phyloP scores from a whole-genome alignment of 2,888 invertebrate species.

The Tetramorium bicarinatum region DNA sequence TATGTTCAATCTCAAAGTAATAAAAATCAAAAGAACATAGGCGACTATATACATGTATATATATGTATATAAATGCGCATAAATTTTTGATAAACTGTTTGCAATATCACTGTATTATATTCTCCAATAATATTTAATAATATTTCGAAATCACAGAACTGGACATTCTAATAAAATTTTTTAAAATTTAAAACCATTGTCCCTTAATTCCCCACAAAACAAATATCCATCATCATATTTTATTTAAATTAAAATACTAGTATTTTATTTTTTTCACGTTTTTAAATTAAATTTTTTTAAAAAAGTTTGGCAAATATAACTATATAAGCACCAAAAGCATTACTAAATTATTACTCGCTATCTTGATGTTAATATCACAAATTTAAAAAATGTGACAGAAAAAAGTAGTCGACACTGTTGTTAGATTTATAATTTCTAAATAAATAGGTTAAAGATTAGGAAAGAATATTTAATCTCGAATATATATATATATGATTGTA shows the following conservation, averaged over 20 bases:
- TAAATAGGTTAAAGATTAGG: too few species aligned
- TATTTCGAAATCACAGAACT: background rate
- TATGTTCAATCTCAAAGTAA: background rate
- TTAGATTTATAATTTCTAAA: too few species aligned
- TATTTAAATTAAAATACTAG: background rate
- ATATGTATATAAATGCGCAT: background rate
- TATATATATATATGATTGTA: too few species aligned
- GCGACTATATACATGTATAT: too few species aligned
- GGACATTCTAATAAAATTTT: background rate
- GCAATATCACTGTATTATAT: background rate
- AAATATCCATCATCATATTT: background rate
- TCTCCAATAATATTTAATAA: background rate
- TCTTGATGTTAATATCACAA: background rate
- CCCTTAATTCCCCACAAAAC: background rate
- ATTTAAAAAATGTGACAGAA: too few species aligned
- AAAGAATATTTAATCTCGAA: too few species aligned
- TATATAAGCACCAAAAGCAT: background rate
- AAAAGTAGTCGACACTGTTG: too few species aligned
- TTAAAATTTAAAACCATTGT: background rate
- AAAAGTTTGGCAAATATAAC: background rate
- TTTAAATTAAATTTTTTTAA: background rate
- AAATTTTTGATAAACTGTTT: background rate
- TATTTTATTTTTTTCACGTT: background rate
- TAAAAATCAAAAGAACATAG: too few species aligned
- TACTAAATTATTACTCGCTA: background rate